Evolutionary conservation across 2,888 invertebrate species (phyloP), one percentile per base, ranked within the genome.

Genomic region (Lacanobia wlatinum): DNA sequence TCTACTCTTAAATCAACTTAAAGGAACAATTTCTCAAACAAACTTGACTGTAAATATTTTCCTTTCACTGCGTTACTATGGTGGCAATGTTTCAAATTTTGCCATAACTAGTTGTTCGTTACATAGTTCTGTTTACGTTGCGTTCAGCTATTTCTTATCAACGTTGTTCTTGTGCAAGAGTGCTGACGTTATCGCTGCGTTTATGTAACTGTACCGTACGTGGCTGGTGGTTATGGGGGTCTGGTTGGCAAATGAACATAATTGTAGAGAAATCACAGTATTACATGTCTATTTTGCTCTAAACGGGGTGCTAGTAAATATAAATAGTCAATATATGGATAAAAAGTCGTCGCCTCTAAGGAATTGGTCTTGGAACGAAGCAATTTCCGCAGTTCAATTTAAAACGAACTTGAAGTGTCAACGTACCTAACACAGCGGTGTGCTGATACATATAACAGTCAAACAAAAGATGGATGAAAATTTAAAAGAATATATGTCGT

Each of bases 101-200:
- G 16, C 63, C 55, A 21, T 43, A 50, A 34, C 21, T 76, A 85
- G 80, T 83, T 83, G 76, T 76, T 77, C 70, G 61, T 68, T 65
- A 73, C 70, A 53, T 71, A 59, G 70, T 66, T 61, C 12, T 75
- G 85, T 85, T 78, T 73, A 71, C 73, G 23, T 62, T 69, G 64
- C 68, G 73, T 84, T 72, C 76, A 71, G 55, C 61, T 83, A 61
- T 73, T 80, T 71, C 87, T 89, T 90, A 89, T 89, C 90, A 84
- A 82, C 74, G 77, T 85, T 82, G 74, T 78, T 84, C 85, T 89
- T 88, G 87, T 86, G 88, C 86, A 90, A 90, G 77, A 60, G 66
- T 76, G 78, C 83, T 84, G 83, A 84, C 77, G 78, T 87, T 90
- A 88, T 87, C 87, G 87, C 78, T 59, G 64, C 34, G 55, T 79